phyloP scores from a whole-genome alignment of 1,140 invertebrate genomes.

The Drosophila murphyi region DNA sequence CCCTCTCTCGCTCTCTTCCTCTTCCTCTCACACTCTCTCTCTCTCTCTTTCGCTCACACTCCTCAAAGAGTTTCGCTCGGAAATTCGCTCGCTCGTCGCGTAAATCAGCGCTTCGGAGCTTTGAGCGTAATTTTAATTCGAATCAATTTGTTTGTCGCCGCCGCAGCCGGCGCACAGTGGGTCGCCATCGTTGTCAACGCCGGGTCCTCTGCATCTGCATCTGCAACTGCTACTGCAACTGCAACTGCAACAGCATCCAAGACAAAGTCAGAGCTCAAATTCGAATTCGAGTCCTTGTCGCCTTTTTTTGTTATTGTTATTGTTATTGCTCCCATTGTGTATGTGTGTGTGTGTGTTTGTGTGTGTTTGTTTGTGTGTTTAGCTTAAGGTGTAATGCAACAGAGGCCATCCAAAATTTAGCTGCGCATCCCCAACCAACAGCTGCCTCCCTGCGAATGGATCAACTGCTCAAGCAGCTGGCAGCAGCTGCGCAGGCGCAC shows the following conservation, averaged over 20 bases:
- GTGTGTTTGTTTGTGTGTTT: constrained; percentile 6
- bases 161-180: constrained; percentile 74
- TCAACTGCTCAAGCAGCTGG: constrained; percentile 71
- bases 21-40: neutral
- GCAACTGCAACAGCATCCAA: neutral
- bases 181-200: constrained; percentile 33
- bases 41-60: constrained; percentile 12
- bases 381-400: constrained; percentile 31
- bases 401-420: neutral
- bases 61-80: neutral
- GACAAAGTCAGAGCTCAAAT: constrained; percentile 7
- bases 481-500: constrained; percentile 67
- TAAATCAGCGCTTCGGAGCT: constrained; percentile 50
- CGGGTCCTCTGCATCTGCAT: constrained; percentile 6
- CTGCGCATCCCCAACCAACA: neutral
- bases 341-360: constrained; percentile 4
- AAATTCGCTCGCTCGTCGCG: constrained; percentile 26
- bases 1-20: neutral
- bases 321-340: neutral
- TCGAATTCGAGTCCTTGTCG: constrained; percentile 2
- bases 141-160: constrained; percentile 81
- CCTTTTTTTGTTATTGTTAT: constrained; percentile 1
- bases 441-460: constrained; percentile 37
- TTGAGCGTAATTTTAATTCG: constrained; percentile 76
- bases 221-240: neutral